Evolutionary conservation across 2,797 vertebrate genomes (phyloP).

Genomic region (Pampus argenteus): DNA sequence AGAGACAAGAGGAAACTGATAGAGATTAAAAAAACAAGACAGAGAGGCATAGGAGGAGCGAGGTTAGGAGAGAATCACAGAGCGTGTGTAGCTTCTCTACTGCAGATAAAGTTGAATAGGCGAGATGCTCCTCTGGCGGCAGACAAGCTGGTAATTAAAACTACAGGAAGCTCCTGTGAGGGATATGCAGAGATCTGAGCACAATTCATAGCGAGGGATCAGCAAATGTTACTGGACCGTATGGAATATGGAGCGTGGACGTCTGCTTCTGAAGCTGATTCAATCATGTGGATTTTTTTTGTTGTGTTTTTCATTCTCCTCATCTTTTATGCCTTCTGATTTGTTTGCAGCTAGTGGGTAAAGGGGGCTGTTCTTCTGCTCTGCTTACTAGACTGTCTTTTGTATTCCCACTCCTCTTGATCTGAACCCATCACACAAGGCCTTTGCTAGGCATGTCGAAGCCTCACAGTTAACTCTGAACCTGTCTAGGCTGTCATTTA

Average conservation of each 20-base stretch:
- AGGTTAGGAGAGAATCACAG: conserved; percentile 37
- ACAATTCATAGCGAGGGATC: conserved; percentile 28
- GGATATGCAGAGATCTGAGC: conserved; percentile 43
- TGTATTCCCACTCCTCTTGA: conserved; percentile 1
- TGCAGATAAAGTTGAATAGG: conserved; percentile 40
- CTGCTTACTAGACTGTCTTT: conserved; percentile 3
- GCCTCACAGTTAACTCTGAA: conserved; percentile 19
- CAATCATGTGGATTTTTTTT: conserved; percentile 17
- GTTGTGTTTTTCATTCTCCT: conserved; percentile 18
- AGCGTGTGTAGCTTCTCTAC: conserved; percentile 27
- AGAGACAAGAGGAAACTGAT: conserved; percentile 57
- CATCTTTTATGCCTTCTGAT: conserved; percentile 44
- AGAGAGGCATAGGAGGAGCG: conserved; percentile 34
- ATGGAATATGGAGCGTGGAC: conserved; percentile 37
- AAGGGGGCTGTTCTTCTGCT: conserved; percentile 23
- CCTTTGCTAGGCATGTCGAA: background rate
- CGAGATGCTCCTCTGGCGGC: conserved; percentile 45
- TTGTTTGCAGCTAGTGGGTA: conserved; percentile 28
- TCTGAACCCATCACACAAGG: conserved; percentile 6
- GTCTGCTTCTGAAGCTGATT: conserved; percentile 41
- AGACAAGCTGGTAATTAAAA: conserved; percentile 70
- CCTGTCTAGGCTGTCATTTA: conserved; percentile 31
- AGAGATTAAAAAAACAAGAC: conserved; percentile 44
- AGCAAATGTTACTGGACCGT: conserved; percentile 46
- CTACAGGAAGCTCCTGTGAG: conserved; percentile 54